Conservation (phyloP, 2,888 invertebrate species). For the Girardia tigrina region DNA sequence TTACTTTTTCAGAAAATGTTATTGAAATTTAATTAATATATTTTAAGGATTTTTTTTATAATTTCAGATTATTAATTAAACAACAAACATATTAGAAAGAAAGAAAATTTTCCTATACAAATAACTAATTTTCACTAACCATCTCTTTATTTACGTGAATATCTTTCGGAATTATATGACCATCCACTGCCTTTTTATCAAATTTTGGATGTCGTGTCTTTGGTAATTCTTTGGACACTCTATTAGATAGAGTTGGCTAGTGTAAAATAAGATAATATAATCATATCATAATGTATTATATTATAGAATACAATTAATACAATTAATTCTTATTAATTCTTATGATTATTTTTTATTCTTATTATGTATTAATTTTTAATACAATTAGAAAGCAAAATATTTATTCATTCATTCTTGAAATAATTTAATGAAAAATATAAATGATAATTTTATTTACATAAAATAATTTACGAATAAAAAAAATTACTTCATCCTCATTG, state of each 20-base stretch:
- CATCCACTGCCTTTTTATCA: conserved; percentile 48
- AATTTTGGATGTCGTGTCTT: conserved; percentile 49
- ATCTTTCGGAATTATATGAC: conserved; percentile 47
- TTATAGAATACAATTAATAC: too few species aligned
- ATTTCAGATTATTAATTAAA: too few species aligned
- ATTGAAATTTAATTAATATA: too few species aligned
- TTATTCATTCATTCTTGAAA: not conserved
- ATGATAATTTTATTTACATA: not conserved
- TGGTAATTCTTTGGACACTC: conserved; percentile 36
- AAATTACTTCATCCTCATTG: conserved; percentile 1
- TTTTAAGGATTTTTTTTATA: too few species aligned
- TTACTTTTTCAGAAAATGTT: too few species aligned
- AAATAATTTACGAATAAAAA: too few species aligned
- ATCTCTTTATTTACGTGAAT: conserved; percentile 43
- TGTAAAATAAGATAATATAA: not conserved
- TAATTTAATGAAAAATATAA: not conserved
- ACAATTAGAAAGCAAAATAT: too few species aligned
- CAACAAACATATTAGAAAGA: too few species aligned
- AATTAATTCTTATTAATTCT: too few species aligned
- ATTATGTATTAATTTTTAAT: too few species aligned
- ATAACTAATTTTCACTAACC: conserved; percentile 9
- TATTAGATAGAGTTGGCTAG: not conserved
- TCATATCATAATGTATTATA: not conserved
- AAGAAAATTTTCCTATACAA: too few species aligned
- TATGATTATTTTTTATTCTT: too few species aligned